Conservation (phyloP, 1,140 invertebrate genomes). For the Bombus superbus region DNA sequence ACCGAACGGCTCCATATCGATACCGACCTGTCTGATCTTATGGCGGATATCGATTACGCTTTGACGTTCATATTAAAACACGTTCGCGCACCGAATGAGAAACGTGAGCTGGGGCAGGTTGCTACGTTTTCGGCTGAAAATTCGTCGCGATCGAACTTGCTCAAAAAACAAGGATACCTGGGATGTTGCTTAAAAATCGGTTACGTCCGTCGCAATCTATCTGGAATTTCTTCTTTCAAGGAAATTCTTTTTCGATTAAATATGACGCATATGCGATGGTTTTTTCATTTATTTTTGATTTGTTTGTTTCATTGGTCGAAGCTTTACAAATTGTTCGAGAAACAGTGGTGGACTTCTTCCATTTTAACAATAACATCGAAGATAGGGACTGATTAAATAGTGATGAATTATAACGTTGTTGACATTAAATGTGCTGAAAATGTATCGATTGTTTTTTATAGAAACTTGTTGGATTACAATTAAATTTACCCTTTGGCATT, state of each 20-base stretch:
- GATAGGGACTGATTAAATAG: neutral
- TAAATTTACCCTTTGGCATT: too few species aligned
- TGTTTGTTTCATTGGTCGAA: neutral
- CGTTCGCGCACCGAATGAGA: slow-evolving; percentile 45
- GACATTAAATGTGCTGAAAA: too few species aligned
- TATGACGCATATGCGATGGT: too few species aligned
- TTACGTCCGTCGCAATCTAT: neutral
- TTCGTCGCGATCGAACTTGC: slow-evolving; percentile 30
- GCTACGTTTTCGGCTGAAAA: slow-evolving; percentile 46
- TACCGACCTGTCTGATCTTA: slow-evolving; percentile 23
- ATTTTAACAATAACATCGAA: neutral
- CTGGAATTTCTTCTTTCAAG: neutral
- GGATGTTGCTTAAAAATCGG: neutral
- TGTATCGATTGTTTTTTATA: too few species aligned
- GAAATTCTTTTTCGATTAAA: too few species aligned
- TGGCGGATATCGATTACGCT: slow-evolving; percentile 63
- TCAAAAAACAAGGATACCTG: neutral
- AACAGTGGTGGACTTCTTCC: too few species aligned
- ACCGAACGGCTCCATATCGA: slow-evolving; percentile 19
- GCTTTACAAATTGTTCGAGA: neutral
- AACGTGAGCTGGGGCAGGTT: slow-evolving; percentile 1
- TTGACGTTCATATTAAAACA: slow-evolving; percentile 66
- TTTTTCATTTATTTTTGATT: neutral
- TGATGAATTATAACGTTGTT: neutral
- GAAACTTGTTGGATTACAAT: too few species aligned